Base-by-base conservation (phyloP, 1,140 invertebrate genomes). In the Dendroctonus ponderosae region DNA sequence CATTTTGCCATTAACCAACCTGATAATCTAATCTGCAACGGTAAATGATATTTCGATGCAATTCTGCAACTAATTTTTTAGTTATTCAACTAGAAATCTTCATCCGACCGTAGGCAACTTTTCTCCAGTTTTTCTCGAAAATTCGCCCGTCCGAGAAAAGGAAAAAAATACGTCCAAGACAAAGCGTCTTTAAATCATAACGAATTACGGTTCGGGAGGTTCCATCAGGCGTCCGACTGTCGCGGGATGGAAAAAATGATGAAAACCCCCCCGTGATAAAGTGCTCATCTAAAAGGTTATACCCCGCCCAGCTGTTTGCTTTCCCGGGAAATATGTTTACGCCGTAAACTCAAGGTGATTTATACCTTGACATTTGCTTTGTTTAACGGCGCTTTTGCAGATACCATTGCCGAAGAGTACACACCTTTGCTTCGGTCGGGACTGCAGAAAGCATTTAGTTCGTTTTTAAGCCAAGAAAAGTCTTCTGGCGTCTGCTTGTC, bases 311-410 rank as follows among this genome's bases (percentile, higher is more conserved):
- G 52, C 48, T 53, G 48, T 63, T 63, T 53, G 52, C 44, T 62
- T 50, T 51, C 46, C 48, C 48, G 50, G 50, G 52, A 54, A 53
- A 52, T 44, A 54, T 43, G 48, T 63, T 63, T 54, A 54, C 42
- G 41, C 12, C 39, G 48, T 53, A 63, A 52, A 52, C 42, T 63
- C 40, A 42, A 52, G 48, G 44, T 49, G 48, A 63, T 42, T 63
- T 63, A 51, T 40, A 57, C 40, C 39, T 56, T 46, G 62, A 64
- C 42, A 57, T 65, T 58, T 44, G 44, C 54, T 53, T 43, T 66
- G 64, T 9, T 52, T 59, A 59, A 59, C 57, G 57, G 57, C 52
- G 15, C 38, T 54, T 54, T 54, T 48, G 46, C 46, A 14, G 46
- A 14, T 48, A 48, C 46, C 14, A 40, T 54, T 39, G n/a, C 12